Conservation (phyloP, 2,888 invertebrate genomes). For the Dynastes grantii region DNA sequence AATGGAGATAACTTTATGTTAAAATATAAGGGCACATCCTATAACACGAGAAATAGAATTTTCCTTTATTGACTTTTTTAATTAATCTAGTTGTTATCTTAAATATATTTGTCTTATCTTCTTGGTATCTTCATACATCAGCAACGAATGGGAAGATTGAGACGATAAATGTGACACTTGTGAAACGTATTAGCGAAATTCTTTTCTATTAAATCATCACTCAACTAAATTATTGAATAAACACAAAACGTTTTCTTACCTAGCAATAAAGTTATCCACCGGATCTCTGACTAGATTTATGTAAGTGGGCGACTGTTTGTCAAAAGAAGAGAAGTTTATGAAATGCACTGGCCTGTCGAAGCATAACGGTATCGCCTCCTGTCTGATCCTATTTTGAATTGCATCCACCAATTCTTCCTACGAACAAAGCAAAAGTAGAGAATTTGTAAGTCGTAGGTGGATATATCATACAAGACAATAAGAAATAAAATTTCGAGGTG, state of each 20-base stretch:
- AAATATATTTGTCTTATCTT: no score
- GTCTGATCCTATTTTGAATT: conserved; percentile 71
- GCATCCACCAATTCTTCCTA: conserved; percentile 73
- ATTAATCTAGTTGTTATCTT: no score
- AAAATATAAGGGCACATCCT: no score
- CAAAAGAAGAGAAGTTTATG: conserved; percentile 75
- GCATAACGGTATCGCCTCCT: conserved; percentile 75
- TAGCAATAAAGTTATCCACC: conserved; percentile 72
- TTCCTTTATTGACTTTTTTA: no score
- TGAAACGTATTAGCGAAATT: no score
- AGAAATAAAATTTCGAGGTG: neutral
- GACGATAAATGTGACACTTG: no score
- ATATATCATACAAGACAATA: neutral
- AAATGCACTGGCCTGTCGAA: conserved; percentile 77
- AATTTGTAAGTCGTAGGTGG: conserved; percentile 8
- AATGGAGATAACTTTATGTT: no score
- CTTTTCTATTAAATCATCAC: no score
- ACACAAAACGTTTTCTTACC: conserved; percentile 64
- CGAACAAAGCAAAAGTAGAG: conserved; percentile 55
- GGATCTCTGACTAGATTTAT: conserved; percentile 77
- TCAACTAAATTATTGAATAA: no score
- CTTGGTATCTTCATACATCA: no score
- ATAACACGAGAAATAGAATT: no score
- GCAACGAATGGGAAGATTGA: no score
- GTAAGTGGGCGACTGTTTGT: conserved; percentile 75